Percentiles rank a stretch among this genome's conserved stretches.
phyloP scores from a whole-genome alignment of 2,113 vertebrate species.

The Motacilla alba region DNA sequence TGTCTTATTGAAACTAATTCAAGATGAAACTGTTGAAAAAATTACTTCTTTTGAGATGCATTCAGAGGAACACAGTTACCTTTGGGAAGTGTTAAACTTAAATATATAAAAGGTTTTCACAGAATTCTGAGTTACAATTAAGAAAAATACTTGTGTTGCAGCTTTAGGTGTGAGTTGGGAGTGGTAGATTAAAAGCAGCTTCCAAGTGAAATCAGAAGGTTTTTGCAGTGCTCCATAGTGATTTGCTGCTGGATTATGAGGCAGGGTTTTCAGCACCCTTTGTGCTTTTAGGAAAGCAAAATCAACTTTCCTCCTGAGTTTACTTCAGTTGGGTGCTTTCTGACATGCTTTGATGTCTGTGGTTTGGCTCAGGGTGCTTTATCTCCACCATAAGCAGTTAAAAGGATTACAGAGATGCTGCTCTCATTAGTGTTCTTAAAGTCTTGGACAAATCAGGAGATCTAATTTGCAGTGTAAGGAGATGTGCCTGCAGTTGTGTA shows the following conservation, averaged over 20 bases:
- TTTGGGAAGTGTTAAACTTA: not conserved
- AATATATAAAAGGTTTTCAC: not conserved
- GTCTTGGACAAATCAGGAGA: not conserved
- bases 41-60: not conserved
- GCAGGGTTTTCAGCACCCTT: not conserved
- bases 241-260: not conserved
- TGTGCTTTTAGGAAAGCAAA: not conserved
- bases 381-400: not conserved
- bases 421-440: not conserved
- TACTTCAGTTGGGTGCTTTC: not conserved
- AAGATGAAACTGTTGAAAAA: not conserved
- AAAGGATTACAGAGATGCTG: not conserved
- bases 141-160: not conserved
- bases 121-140: not conserved
- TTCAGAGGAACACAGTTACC: not conserved
- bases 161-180: not conserved
- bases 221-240: not conserved
- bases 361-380: not conserved
- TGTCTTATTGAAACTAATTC: not conserved
- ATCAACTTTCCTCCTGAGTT: not conserved
- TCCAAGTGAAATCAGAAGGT: not conserved
- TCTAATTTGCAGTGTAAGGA: not conserved
- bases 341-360: not conserved
- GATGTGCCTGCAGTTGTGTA: not conserved
- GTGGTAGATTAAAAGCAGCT: not conserved